Conservation (phyloP, 2,113 vertebrate species). For the Pelmatolapia mariae region DNA sequence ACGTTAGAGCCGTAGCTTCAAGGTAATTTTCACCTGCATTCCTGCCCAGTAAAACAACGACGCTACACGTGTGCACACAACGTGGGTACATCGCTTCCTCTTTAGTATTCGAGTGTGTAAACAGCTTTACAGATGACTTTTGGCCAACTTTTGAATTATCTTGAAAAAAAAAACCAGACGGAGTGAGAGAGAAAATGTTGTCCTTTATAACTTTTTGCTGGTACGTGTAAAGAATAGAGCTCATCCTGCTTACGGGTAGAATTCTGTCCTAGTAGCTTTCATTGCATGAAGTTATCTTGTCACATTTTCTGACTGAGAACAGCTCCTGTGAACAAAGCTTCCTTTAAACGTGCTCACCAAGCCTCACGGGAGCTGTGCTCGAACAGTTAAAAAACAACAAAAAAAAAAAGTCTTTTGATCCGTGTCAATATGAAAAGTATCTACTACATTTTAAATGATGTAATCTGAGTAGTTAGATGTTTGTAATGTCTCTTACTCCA, state of each 20-base stretch:
- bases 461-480: slow-evolving; percentile 13
- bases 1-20: neutral
- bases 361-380: neutral
- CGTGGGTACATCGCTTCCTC: neutral
- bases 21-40: neutral
- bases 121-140: neutral
- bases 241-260: neutral
- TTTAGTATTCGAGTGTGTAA: neutral
- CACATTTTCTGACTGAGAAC: neutral
- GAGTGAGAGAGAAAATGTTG: neutral
- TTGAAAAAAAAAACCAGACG: neutral
- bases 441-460: neutral
- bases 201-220: neutral
- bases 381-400: neutral
- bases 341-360: neutral
- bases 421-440: neutral
- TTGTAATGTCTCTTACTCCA: slow-evolving; percentile 10
- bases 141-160: neutral
- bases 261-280: neutral
- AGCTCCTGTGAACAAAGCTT: neutral
- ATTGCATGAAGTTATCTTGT: neutral
- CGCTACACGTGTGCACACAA: neutral
- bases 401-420: neutral
- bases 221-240: neutral
- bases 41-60: neutral